Evolutionary conservation across 2,113 vertebrate species (phyloP).

Genomic region (Hoplias malabaricus): DNA sequence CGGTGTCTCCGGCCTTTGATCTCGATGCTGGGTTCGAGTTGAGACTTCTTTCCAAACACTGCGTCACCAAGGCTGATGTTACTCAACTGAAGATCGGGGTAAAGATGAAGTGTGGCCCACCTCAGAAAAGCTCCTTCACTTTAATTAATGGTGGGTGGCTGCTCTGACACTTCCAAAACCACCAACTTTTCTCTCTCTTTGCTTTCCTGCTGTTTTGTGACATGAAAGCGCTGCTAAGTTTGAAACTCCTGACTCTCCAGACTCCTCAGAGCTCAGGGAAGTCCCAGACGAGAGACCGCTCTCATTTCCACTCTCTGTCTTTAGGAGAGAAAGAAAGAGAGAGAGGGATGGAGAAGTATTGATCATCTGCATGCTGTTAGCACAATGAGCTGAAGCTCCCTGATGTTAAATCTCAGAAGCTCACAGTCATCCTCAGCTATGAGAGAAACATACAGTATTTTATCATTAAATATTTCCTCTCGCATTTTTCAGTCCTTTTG

Average conservation of each 20-base stretch:
- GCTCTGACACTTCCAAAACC: constrained; percentile 35
- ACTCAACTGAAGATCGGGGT: constrained; percentile 27
- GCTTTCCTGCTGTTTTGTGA: constrained; percentile 16
- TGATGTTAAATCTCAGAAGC: not conserved
- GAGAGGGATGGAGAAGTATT: not conserved
- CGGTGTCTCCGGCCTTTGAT: constrained; percentile 30
- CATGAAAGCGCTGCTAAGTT: constrained; percentile 41
- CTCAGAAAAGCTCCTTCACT: constrained; percentile 20
- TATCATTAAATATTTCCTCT: no score
- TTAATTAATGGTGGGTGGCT: constrained; percentile 47
- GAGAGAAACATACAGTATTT: no score
- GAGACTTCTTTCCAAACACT: constrained; percentile 30
- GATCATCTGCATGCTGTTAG: not conserved
- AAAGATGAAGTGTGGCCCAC: constrained; percentile 37
- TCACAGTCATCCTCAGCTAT: not conserved
- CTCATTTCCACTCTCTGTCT: constrained; percentile 13
- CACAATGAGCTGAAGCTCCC: not conserved
- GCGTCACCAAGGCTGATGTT: constrained; percentile 33
- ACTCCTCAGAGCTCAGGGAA: constrained; percentile 28
- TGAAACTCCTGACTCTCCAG: constrained; percentile 32
- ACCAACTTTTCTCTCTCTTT: constrained; percentile 28
- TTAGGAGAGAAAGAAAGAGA: not conserved
- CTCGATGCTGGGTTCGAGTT: constrained; percentile 33
- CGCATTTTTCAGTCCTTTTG: no score
- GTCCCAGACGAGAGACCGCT: not conserved